Conservation (phyloP, 1,140 invertebrate species). For the Bombus ignitus region DNA sequence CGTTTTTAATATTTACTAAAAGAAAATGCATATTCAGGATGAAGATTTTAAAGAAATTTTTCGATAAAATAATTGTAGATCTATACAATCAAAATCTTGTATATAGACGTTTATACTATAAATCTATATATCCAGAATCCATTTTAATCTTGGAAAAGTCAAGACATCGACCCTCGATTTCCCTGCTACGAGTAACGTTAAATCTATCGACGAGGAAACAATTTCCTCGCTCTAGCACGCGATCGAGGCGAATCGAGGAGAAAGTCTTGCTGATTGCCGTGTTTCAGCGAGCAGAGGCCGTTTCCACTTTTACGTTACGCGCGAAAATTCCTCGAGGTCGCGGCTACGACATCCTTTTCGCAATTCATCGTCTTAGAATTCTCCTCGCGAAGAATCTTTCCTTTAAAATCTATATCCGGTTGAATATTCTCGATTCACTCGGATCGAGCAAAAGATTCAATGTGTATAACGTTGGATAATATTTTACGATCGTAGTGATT, state of each 20-base stretch:
- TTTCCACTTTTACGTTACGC: background rate
- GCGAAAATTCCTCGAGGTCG: background rate
- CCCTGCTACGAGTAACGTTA: background rate
- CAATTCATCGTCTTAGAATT: background rate
- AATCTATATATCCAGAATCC: background rate
- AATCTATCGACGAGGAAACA: background rate
- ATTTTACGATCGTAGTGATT: slow-evolving; percentile 1
- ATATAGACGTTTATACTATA: background rate
- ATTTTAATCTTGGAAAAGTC: background rate
- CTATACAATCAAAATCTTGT: background rate
- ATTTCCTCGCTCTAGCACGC: background rate
- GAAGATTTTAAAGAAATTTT: background rate
- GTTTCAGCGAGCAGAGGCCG: background rate
- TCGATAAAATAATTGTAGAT: background rate
- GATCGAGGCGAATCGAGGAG: slow-evolving; percentile 4
- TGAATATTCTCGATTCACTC: background rate
- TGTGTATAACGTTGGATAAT: background rate
- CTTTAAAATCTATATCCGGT: too few species aligned
- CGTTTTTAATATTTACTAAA: background rate
- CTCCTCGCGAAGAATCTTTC: background rate
- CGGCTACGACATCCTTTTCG: too few species aligned
- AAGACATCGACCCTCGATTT: background rate
- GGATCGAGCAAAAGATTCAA: slow-evolving; percentile 25
- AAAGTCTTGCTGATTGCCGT: background rate
- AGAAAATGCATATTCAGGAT: background rate